Conservation (phyloP, 2,888 invertebrate genomes). For the Drosophila heteroneura region DNA sequence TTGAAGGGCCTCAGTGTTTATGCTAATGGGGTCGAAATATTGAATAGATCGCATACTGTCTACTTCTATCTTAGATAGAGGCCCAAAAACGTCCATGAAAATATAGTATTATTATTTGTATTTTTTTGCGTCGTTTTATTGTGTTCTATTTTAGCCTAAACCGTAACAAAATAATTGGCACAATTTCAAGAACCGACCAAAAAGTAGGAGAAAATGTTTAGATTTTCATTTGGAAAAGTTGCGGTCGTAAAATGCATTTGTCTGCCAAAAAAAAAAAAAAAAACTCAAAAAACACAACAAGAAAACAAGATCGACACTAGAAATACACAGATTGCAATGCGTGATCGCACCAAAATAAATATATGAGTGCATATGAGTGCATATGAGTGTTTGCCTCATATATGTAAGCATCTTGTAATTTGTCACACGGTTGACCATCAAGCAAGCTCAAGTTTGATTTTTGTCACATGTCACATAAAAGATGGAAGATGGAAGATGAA, state of each 20-base stretch:
- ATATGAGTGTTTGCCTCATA: background rate
- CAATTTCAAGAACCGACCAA: constrained; percentile 58
- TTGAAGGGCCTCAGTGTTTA: constrained; percentile 29
- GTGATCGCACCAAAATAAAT: constrained; percentile 6
- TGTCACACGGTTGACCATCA: constrained; percentile 33
- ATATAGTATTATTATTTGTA: background rate
- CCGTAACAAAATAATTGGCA: constrained; percentile 68
- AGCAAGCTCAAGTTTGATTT: constrained; percentile 49
- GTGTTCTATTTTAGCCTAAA: constrained; percentile 63
- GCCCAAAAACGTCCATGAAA: background rate
- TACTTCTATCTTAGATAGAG: background rate
- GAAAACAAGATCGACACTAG: background rate
- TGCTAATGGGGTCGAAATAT: constrained; percentile 46
- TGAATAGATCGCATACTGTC: constrained; percentile 54
- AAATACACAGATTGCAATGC: constrained; percentile 29
- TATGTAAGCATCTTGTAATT: constrained; percentile 19
- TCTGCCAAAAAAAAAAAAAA: constrained; percentile 22
- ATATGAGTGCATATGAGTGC: background rate
- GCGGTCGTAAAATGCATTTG: constrained; percentile 43
- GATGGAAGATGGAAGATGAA: background rate
- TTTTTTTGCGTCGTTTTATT: constrained; percentile 45
- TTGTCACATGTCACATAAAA: constrained; percentile 9
- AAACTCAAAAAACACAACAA: background rate
- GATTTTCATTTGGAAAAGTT: constrained; percentile 49
- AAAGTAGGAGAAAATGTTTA: constrained; percentile 40